Conservation (phyloP, 2,113 vertebrate genomes). For the Paradoxurus hermaphroditus region DNA sequence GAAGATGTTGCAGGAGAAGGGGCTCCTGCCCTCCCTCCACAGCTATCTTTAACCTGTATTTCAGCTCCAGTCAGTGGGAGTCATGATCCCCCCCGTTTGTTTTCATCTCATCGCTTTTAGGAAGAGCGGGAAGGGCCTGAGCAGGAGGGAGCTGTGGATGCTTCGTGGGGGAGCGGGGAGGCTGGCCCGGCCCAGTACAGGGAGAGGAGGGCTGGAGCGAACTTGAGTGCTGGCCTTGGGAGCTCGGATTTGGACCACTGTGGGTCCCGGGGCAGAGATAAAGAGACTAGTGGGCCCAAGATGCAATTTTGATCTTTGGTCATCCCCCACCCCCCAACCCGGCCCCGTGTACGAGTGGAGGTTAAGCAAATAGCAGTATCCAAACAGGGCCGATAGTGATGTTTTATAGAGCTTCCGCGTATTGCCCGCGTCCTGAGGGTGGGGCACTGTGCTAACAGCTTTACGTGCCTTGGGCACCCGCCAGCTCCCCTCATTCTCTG, state of each 20-base stretch:
- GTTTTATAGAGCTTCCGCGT: background rate
- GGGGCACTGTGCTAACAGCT: background rate
- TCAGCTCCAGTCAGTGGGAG: background rate
- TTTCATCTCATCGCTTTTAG: background rate
- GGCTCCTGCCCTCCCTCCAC: background rate
- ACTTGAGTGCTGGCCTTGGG: background rate
- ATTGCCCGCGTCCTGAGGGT: background rate
- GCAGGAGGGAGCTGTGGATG: background rate
- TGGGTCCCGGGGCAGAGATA: background rate
- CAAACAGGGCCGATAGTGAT: background rate
- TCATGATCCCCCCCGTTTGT: background rate
- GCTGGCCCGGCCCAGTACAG: background rate
- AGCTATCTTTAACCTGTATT: background rate
- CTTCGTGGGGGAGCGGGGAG: background rate
- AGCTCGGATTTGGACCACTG: background rate
- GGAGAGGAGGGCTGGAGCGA: background rate
- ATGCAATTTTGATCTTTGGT: background rate
- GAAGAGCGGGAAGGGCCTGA: background rate
- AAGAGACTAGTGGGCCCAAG: background rate
- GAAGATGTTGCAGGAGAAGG: background rate
- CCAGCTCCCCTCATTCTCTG: background rate
- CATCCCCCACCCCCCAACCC: background rate
- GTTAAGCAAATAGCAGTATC: background rate
- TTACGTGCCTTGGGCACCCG: rapidly evolving
- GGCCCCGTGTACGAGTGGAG: background rate